Evolutionary conservation across 2,888 invertebrate genomes (phyloP), one percentile per base, ranked within the genome.

Genomic region (Philereme vetulata): DNA sequence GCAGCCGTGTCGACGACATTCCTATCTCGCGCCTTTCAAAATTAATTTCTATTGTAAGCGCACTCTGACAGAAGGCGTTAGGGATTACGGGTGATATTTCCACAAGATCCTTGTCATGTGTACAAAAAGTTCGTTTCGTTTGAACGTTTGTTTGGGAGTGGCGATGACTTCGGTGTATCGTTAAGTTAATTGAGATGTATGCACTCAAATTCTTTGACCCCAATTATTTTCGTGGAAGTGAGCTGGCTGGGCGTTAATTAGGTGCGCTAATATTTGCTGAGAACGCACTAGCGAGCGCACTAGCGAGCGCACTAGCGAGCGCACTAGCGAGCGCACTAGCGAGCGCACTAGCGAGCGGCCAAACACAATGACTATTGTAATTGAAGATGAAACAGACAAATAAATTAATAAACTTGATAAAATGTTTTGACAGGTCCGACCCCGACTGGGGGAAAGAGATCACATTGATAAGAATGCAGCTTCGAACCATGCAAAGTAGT

Each of bases 151-250:
- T 70, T 72, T 68, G 72, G 66, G 67, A 68, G 72, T 68, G 72
- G 71, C 72, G 77, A 78, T 76, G 80, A 78, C 77, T 79, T 73
- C 74, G 42, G 68, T 71, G 72, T 72, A 77, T 74, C 75, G 77
- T 77, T 76, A 74, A 70, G 72, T 83, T 86, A 89, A 90, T 90
- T 90, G 88, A 89, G 85, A 86, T 78, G 86, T 86, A 85, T 90
- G 87, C 89, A 88, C 84, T 85, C 84, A 85, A 88, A 90, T 85
- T 88, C 84, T 89, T 88, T 89, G 85, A 85, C 90, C 89, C 84
- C 85, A 90, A 90, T 90, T 89, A 89, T 85, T 86, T 90, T 90
- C 89, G 84, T 85, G 86, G 88, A 91, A 90, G 82, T 80, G 82
- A 81, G 80, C 84, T 82, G 79, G 84, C 80, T 80, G 82, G 75